Base-by-base conservation (phyloP, 1,140 invertebrate genomes). In the Nasonia giraulti region DNA sequence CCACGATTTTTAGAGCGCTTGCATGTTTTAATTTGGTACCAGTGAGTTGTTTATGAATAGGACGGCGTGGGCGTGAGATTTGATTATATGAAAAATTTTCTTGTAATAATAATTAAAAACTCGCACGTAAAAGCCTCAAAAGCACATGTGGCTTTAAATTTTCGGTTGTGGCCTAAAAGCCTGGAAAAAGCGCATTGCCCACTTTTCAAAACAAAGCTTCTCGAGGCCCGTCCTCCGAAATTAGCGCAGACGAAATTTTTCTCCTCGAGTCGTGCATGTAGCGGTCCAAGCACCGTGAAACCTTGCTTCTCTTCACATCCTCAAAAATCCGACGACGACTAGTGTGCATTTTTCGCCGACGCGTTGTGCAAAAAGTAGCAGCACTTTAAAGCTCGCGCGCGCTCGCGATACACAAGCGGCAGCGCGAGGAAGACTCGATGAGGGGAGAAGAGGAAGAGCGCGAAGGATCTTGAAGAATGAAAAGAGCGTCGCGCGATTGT, bases 371-470 rank as follows among this genome's bases (percentile, higher is more conserved):
- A 33, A 31, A 37, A 37, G 47, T 33, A 20, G 50, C 76, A 7
- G 50, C 76, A 31, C 76, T 78, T 78, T 62, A 37, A 78, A 78
- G 31, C 76, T 62, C 27, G 50, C 2, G 50, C 4, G 2, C 68
- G 23, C 31, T n/a, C 5, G 20, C 23, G 47, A 62, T 10, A 44
- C 2, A 78, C 77, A 27, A n/a, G 75, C 23, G 75, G 3, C 23
- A 77, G 40, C 7, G 8, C 7, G 40, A 12, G 5, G 0, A 44
- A 75, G 74, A 12, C 4, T 12, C 5, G n/a, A 23, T 2, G 8
- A 44, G 40, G 8, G 40, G 10, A 5, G 0, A 3, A 20, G 27
- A 33, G 12, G 2, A 5, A n/a, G 20, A 44, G 14, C 27, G 5
- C 7, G 55, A 11, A 2, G 27, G 12, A 33, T 31, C 40, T 31